Percentiles rank a stretch among this genome's conserved stretches.
Conservation (phyloP, 2,797 vertebrate genomes). For the Enteromius mattozi region DNA sequence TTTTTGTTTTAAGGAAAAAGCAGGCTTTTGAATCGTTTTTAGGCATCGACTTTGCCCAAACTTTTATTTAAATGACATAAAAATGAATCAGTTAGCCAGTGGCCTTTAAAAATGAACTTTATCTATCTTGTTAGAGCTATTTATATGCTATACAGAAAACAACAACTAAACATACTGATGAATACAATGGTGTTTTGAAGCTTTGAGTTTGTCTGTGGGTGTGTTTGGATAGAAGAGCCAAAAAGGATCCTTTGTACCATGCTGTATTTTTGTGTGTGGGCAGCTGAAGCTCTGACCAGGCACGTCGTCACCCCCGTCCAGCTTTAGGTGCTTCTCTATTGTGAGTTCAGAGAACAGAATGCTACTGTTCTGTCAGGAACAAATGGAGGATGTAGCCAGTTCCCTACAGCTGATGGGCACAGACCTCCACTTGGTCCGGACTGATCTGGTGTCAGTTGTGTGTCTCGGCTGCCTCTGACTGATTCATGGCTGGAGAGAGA, state of each 20-base stretch:
- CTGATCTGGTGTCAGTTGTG: slow-evolving; percentile 28
- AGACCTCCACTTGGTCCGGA: slow-evolving; percentile 1
- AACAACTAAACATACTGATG: neutral
- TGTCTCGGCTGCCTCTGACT: slow-evolving; percentile 15
- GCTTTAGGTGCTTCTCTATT: slow-evolving; percentile 44
- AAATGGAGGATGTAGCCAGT: slow-evolving; percentile 47
- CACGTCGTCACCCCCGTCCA: slow-evolving; percentile 43
- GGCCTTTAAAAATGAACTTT: neutral
- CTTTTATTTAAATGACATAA: neutral
- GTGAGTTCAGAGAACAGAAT: slow-evolving; percentile 26
- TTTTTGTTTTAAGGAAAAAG: neutral
- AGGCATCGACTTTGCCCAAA: neutral
- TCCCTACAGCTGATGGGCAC: slow-evolving; percentile 1
- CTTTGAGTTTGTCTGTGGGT: slow-evolving; percentile 38
- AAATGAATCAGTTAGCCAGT: neutral
- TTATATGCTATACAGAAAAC: neutral
- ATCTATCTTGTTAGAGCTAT: neutral
- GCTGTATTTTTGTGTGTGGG: slow-evolving; percentile 34
- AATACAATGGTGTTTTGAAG: neutral
- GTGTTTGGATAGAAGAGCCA: slow-evolving; percentile 32
- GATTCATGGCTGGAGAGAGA: neutral
- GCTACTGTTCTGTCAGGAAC: slow-evolving; percentile 45
- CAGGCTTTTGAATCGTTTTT: neutral
- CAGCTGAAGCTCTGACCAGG: slow-evolving; percentile 52
- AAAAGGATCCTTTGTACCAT: slow-evolving; percentile 41